A percentile compares a stretch with the other conserved stretches of the same genome.
These are phyloP conservation scores for Aptenodytes forsteri DNA, from an alignment of 2,113 vertebrate species.

Conservation along the genomic window DNA sequence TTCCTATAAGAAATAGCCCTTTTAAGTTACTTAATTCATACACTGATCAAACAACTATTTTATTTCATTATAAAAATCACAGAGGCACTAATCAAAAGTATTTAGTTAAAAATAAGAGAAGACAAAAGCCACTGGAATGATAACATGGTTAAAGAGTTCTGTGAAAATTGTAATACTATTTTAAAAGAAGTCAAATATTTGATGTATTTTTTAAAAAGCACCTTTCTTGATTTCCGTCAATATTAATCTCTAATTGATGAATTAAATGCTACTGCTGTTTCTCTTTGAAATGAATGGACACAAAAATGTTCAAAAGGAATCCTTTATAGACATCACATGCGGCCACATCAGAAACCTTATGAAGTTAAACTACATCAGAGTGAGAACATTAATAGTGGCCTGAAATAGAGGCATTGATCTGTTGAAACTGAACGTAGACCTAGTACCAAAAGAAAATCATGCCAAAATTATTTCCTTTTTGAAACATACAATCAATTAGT, in stretches of 20 bases:
- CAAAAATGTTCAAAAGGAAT: conserved; percentile 54
- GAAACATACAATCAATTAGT: not conserved
- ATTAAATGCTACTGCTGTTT: conserved; percentile 35
- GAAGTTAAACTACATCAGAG: conserved; percentile 34
- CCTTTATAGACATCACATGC: not conserved
- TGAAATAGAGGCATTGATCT: conserved; percentile 15
- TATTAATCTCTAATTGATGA: conserved; percentile 46
- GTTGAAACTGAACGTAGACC: not conserved
- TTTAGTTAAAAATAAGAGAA: conserved; percentile 54
- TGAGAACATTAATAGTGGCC: not conserved
- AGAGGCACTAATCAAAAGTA: conserved; percentile 16
- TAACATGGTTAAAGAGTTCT: not conserved
- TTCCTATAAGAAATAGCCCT: not conserved
- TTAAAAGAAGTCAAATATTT: conserved; percentile 25
- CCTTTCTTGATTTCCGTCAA: conserved; percentile 31
- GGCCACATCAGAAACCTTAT: conserved; percentile 26
- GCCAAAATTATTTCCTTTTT: not conserved
- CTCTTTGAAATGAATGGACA: conserved; percentile 53
- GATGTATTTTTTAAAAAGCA: conserved; percentile 34
- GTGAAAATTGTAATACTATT: not conserved
- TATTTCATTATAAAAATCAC: conserved; percentile 21
- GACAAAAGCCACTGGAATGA: conserved; percentile 25
- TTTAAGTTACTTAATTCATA: conserved; percentile 20
- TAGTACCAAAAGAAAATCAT: not conserved
- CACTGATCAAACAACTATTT: conserved; percentile 35